Conservation (phyloP, 2,113 vertebrate genomes). For the Amblyornis subalaris region DNA sequence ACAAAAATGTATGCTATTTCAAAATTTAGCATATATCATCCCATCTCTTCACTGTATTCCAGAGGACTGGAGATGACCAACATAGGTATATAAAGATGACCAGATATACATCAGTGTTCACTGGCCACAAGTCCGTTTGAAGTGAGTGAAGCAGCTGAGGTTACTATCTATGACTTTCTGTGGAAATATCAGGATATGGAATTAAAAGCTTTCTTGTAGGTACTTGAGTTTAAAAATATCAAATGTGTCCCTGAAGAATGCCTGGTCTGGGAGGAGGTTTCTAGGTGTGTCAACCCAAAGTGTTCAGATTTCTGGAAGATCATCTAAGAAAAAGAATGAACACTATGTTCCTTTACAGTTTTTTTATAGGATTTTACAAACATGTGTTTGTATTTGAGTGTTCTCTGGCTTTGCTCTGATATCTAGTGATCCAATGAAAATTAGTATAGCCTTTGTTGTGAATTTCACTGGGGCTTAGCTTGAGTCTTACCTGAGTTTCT, state of each 20-base stretch:
- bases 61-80: neutral
- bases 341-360: neutral
- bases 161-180: neutral
- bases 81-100: neutral
- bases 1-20: neutral
- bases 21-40: neutral
- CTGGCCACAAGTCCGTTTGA: neutral
- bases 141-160: neutral
- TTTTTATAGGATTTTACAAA: neutral
- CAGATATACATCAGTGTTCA: neutral
- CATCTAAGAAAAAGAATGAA: neutral
- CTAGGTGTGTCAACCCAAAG: neutral
- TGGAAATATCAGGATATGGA: neutral
- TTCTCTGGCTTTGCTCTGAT: neutral
- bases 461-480: neutral
- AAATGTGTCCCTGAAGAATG: neutral
- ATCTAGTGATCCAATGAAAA: neutral
- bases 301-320: neutral
- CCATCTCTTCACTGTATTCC: neutral
- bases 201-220: neutral
- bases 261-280: neutral
- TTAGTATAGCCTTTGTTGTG: neutral
- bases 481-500: neutral
- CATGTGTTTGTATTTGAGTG: neutral
- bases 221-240: neutral